A percentile compares a stretch with the other conserved stretches of the same genome.
phyloP scores from a whole-genome alignment of 2,113 vertebrate species.

The Scomber scombrus region DNA sequence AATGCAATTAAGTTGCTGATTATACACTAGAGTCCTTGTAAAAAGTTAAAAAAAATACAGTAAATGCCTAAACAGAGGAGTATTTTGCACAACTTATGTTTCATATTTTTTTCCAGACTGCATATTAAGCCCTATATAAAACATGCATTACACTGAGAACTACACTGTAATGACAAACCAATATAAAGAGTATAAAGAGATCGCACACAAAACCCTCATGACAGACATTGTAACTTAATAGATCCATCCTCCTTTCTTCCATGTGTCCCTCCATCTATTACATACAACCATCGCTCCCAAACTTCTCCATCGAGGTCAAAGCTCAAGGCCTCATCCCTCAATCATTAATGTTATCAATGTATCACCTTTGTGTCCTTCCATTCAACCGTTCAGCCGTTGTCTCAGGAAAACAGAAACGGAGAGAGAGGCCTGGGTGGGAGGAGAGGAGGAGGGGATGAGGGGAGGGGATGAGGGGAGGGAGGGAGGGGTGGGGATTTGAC shows the following conservation, averaged over 20 bases:
- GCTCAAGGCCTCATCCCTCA: background rate
- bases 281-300: background rate
- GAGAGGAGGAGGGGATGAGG: background rate
- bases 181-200: no score
- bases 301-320: background rate
- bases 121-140: no score
- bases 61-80: no score
- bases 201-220: background rate
- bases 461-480: background rate
- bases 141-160: no score
- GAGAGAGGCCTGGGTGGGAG: background rate
- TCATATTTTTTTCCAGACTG: no score
- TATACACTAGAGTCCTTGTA: no score
- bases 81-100: no score
- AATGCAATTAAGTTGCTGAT: no score
- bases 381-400: constrained; percentile 8
- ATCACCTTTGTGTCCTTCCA: constrained; percentile 2
- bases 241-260: background rate
- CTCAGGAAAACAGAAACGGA: background rate
- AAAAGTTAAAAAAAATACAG: no score
- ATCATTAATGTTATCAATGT: background rate
- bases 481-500: background rate
- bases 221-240: background rate
- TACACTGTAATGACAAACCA: no score
- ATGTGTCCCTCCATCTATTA: background rate